Conservation (phyloP, 2,888 invertebrate species). For the Pseudococcus longispinus region DNA sequence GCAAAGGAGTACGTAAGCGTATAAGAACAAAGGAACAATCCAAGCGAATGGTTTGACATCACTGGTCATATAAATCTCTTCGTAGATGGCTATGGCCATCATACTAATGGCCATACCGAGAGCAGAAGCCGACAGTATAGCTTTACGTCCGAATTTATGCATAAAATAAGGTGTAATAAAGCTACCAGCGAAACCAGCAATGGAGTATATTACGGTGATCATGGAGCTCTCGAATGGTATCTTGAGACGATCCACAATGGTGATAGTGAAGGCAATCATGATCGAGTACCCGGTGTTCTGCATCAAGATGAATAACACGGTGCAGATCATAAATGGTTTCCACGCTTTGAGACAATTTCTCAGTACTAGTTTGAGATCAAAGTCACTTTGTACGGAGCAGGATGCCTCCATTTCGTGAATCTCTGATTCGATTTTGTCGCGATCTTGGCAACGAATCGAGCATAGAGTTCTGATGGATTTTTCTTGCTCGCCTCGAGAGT, state of each 20-base stretch:
- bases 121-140: slow-evolving; percentile 24
- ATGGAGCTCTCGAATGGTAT: slow-evolving; percentile 43
- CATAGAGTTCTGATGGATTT: slow-evolving; percentile 16
- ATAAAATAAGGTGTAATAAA: slow-evolving; percentile 47
- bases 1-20: slow-evolving; percentile 52
- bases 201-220: slow-evolving; percentile 23
- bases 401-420: slow-evolving; percentile 33
- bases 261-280: slow-evolving; percentile 46
- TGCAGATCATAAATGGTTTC: slow-evolving; percentile 14
- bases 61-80: slow-evolving; percentile 7
- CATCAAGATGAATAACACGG: slow-evolving; percentile 25
- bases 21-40: slow-evolving; percentile 6
- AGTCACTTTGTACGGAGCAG: not conserved
- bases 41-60: slow-evolving; percentile 27
- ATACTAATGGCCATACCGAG: slow-evolving; percentile 45
- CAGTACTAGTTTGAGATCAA: not conserved
- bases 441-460: slow-evolving; percentile 41
- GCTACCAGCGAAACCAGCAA: slow-evolving; percentile 8
- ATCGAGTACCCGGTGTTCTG: slow-evolving; percentile 30
- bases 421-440: slow-evolving; percentile 9
- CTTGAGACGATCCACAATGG: slow-evolving; percentile 27
- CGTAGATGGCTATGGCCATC: slow-evolving; percentile 32
- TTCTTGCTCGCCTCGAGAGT: slow-evolving; percentile 4
- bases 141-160: slow-evolving; percentile 33
- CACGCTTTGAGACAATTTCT: slow-evolving; percentile 23